Conservation (phyloP, 92 coral and sea anemone species). For the Plumapathes pennacea region DNA sequence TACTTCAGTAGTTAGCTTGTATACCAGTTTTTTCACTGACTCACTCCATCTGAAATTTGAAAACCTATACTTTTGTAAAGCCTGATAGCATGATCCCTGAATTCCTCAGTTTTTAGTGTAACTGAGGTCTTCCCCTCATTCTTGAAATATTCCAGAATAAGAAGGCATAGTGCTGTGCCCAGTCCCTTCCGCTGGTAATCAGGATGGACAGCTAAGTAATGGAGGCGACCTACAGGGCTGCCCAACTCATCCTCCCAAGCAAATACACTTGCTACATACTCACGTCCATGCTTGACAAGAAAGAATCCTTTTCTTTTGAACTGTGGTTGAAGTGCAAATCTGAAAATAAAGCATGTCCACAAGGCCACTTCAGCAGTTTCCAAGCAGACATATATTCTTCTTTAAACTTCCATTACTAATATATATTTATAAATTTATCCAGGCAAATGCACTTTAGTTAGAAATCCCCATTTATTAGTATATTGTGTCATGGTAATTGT, state of each 20-base stretch:
- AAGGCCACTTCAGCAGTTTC: neutral
- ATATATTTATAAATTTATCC: too few relatives aligned
- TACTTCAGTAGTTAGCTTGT: too few relatives aligned
- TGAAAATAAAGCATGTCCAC: neutral
- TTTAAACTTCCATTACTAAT: too few relatives aligned
- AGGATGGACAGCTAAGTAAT: constrained; percentile 72
- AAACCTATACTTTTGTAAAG: constrained; percentile 54
- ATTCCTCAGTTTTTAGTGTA: constrained; percentile 24
- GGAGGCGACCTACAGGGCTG: constrained; percentile 27
- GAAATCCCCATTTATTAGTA: too few relatives aligned
- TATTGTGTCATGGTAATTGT: too few relatives aligned
- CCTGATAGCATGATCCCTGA: constrained; percentile 30
- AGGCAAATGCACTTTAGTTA: too few relatives aligned
- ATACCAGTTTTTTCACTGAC: too few relatives aligned
- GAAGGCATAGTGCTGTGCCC: constrained; percentile 34
- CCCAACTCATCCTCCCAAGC: constrained; percentile 60
- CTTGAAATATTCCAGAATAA: constrained; percentile 39
- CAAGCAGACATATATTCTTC: too few relatives aligned
- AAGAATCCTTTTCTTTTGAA: constrained; percentile 64
- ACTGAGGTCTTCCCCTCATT: constrained; percentile 43
- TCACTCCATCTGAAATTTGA: too few relatives aligned
- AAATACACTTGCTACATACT: constrained; percentile 54
- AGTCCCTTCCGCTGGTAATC: constrained; percentile 55
- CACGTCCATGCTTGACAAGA: constrained; percentile 34
- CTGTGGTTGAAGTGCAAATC: constrained; percentile 47